Evolutionary conservation across 2,888 invertebrate genomes (phyloP).

Genomic region (Lasioglossum zephyrum): DNA sequence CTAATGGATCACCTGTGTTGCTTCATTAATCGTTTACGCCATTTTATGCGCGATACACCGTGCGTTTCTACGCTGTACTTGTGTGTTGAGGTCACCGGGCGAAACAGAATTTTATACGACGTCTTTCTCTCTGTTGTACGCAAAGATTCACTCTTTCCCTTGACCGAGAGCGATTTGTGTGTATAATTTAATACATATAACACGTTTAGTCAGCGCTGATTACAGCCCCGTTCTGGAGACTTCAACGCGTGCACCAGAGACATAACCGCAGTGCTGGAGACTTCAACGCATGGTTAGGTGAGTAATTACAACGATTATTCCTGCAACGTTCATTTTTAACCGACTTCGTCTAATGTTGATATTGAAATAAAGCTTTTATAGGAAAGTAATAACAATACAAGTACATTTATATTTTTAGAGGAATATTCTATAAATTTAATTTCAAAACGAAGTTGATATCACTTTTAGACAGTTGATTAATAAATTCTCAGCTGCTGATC

Average conservation of each 20-base stretch:
- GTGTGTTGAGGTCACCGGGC: neutral
- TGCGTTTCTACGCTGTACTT: neutral
- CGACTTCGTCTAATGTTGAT: neutral
- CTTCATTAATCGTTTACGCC: neutral
- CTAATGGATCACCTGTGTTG: neutral
- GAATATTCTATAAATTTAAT: neutral
- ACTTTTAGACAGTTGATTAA: neutral
- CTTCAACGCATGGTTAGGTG: neutral
- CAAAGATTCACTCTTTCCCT: too few species aligned
- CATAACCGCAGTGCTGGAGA: neutral
- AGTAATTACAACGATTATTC: too few species aligned
- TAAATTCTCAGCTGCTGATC: neutral
- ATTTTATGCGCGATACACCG: neutral
- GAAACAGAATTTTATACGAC: neutral
- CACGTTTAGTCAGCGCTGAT: neutral
- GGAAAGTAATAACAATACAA: neutral
- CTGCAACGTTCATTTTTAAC: too few species aligned
- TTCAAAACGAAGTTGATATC: neutral
- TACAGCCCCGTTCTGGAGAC: neutral
- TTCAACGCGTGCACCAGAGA: neutral
- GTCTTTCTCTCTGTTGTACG: neutral
- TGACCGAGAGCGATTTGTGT: too few species aligned
- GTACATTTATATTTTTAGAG: neutral
- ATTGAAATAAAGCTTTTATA: neutral
- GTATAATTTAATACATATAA: neutral